Evolutionary conservation across 2,113 vertebrate genomes (phyloP).

Genomic region (Colossoma macropomum): DNA sequence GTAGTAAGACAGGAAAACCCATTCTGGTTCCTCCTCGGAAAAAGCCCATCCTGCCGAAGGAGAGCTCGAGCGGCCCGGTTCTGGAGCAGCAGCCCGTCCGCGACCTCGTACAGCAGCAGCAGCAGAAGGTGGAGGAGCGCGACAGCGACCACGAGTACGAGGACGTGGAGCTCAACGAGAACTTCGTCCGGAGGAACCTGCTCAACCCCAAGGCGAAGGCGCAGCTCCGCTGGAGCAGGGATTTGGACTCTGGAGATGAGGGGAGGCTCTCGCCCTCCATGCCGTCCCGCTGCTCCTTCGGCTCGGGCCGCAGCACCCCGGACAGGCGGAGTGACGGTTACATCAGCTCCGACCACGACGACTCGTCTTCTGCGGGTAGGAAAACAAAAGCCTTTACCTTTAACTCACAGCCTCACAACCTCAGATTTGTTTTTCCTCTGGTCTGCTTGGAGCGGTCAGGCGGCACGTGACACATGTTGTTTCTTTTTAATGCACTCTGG

Average conservation of each 20-base stretch:
- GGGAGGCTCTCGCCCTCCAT: constrained; percentile 72
- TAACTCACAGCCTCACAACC: too few species aligned
- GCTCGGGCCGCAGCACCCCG: constrained; percentile 83
- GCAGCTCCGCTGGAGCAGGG: constrained; percentile 70
- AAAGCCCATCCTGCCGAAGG: constrained; percentile 56
- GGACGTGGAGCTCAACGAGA: constrained; percentile 81
- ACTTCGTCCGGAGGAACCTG: constrained; percentile 79
- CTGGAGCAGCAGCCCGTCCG: neutral
- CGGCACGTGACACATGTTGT: too few species aligned
- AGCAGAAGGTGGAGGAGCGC: constrained; percentile 51
- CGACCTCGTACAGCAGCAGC: neutral
- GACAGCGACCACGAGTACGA: constrained; percentile 83
- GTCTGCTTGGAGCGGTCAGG: too few species aligned
- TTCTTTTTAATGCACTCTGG: too few species aligned
- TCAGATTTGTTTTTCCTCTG: too few species aligned
- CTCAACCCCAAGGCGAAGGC: constrained; percentile 61
- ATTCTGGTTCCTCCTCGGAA: constrained; percentile 65
- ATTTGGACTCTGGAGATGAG: constrained; percentile 79
- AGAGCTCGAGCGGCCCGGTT: constrained; percentile 29
- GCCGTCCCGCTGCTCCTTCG: constrained; percentile 56
- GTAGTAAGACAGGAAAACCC: constrained; percentile 66
- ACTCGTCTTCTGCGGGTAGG: constrained; percentile 85
- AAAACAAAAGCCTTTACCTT: neutral
- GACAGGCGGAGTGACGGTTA: constrained; percentile 83
- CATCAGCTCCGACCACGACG: constrained; percentile 90